A percentile compares a stretch with the other conserved stretches of the same genome.
These are phyloP conservation scores for Nothura maculosa DNA, from an alignment of 2,797 vertebrate genomes.

Conservation along the genomic window DNA sequence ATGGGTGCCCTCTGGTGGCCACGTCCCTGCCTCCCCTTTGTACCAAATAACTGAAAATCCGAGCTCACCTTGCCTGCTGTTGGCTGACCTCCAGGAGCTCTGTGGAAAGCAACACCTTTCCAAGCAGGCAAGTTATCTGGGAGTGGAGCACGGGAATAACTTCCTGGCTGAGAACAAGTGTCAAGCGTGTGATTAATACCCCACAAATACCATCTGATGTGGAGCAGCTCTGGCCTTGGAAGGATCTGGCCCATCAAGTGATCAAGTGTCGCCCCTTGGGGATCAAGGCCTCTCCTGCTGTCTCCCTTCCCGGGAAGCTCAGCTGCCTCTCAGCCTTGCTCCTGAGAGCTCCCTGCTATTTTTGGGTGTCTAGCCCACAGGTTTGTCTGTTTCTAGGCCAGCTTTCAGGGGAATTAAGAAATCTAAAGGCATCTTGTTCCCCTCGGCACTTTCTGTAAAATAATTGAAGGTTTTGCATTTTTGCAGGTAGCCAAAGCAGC, in stretches of 20 bases:
- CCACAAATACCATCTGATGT: neutral
- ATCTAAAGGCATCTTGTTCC: neutral
- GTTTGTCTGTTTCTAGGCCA: neutral
- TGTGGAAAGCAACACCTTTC: neutral
- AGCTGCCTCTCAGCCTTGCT: neutral
- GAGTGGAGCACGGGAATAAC: neutral
- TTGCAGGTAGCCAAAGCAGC: neutral
- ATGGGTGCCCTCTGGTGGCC: slow-evolving; percentile 11
- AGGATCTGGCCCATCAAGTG: neutral
- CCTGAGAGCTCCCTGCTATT: neutral
- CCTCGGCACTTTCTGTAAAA: neutral
- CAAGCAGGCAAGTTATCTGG: neutral
- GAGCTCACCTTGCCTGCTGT: neutral
- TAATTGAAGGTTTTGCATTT: neutral
- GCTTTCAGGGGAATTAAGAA: neutral
- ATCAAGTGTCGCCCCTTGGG: neutral
- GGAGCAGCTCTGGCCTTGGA: neutral
- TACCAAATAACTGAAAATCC: neutral
- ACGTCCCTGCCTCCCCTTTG: neutral
- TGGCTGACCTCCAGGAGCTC: neutral
- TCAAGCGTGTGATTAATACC: neutral
- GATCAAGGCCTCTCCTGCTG: accelerated
- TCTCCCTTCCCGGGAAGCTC: accelerated
- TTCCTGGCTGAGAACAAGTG: neutral
- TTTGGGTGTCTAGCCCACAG: neutral